Evolutionary conservation across 2,888 invertebrate genomes (phyloP).

Genomic region (Zonitis immaculata): DNA sequence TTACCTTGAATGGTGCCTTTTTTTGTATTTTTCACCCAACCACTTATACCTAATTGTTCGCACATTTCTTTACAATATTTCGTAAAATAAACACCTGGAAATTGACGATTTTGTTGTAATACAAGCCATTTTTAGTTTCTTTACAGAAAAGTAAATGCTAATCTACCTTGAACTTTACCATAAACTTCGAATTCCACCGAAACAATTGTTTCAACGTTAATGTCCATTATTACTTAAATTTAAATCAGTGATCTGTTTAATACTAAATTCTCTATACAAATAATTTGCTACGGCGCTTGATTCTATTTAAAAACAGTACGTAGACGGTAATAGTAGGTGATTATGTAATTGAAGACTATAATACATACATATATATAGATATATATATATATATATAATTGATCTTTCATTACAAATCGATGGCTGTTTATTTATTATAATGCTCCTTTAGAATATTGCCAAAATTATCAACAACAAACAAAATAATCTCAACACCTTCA

Average conservation of each 20-base stretch:
- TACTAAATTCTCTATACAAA: neutral
- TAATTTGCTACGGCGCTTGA: constrained; percentile 1
- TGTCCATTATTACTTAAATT: constrained; percentile 11
- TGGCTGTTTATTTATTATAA: too few relatives aligned
- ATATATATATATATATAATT: neutral
- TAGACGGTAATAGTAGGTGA: constrained; percentile 15
- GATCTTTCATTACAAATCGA: neutral
- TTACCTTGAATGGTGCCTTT: constrained; percentile 85
- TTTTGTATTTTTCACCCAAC: constrained; percentile 91
- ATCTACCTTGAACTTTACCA: constrained; percentile 84
- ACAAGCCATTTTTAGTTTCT: neutral
- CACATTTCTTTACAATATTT: constrained; percentile 83
- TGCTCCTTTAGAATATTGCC: constrained; percentile 61
- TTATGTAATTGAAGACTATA: constrained; percentile 6
- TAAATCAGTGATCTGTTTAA: neutral
- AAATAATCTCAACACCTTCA: constrained; percentile 43
- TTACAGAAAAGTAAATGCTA: neutral
- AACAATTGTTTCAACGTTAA: constrained; percentile 56
- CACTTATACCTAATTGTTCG: constrained; percentile 66
- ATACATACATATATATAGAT: neutral
- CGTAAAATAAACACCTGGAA: constrained; percentile 76
- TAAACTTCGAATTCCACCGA: constrained; percentile 88
- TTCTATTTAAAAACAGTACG: constrained; percentile 20
- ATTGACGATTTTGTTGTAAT: too few relatives aligned
- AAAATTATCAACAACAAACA: constrained; percentile 63